These are phyloP conservation scores for Carettochelys insculpta DNA, from an alignment of 2,113 vertebrate genomes.

Conservation along the genomic window DNA sequence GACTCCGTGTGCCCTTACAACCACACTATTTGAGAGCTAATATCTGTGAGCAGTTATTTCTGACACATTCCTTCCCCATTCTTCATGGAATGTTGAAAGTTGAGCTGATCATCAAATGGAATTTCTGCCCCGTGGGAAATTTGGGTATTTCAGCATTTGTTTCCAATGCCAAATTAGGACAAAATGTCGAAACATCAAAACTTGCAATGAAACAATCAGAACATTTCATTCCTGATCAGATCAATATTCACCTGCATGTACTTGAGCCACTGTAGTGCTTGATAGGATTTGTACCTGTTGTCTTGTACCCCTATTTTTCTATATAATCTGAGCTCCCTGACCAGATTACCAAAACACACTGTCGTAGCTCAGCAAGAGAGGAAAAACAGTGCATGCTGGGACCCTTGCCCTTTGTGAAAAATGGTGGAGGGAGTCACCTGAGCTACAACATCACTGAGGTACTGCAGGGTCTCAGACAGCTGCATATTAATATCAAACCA, in stretches of 20 bases:
- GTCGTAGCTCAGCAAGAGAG: background rate
- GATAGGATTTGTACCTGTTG: background rate
- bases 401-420: background rate
- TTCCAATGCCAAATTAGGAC: background rate
- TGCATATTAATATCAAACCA: background rate
- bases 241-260: background rate
- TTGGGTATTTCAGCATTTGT: background rate
- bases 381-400: background rate
- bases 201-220: background rate
- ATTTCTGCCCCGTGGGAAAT: background rate
- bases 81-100: background rate
- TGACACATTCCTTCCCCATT: background rate
- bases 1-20: background rate
- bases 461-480: background rate
- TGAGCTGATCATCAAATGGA: background rate
- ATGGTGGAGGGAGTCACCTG: background rate
- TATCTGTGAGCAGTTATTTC: background rate
- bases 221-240: background rate
- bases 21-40: background rate
- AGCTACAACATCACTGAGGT: background rate
- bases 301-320: background rate
- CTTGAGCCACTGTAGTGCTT: background rate
- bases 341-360: rapidly evolving
- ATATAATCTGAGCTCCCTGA: background rate
- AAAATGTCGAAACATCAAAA: background rate